A percentile compares a stretch with the other conserved stretches of the same genome.
These are phyloP conservation scores for Novumbra hubbsi DNA, from an alignment of 2,797 vertebrate genomes.

Conservation along the genomic window DNA sequence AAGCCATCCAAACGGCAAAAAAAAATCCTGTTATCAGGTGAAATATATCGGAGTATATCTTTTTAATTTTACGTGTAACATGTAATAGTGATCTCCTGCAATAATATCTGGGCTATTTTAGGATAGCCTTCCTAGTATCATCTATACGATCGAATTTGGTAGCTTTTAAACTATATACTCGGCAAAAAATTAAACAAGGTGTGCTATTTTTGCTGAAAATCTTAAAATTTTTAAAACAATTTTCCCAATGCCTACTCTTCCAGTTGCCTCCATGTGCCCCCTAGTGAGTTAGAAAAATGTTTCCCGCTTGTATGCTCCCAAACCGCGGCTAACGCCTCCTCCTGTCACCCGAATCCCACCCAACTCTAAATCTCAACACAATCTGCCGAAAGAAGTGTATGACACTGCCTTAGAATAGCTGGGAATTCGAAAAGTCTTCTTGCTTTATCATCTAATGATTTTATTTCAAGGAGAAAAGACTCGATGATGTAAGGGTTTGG, in stretches of 20 bases:
- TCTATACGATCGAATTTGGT: not conserved
- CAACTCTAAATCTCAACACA: conserved; percentile 57
- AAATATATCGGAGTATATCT: no score
- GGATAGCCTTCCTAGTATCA: no score
- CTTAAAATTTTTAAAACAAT: not conserved
- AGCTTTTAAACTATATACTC: not conserved
- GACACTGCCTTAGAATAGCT: conserved; percentile 51
- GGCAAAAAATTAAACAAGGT: not conserved
- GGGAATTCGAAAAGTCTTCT: conserved; percentile 47
- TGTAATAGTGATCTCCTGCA: no score
- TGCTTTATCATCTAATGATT: conserved; percentile 30
- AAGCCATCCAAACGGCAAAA: no score
- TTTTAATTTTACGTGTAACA: no score
- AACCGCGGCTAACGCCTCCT: conserved; percentile 82
- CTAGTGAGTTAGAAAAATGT: conserved; percentile 54
- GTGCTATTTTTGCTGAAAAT: not conserved
- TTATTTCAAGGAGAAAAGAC: conserved; percentile 27
- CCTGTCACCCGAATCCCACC: conserved; percentile 49
- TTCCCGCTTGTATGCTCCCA: conserved; percentile 78
- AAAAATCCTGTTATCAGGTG: no score
- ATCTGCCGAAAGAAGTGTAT: conserved; percentile 56
- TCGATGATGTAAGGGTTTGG: not conserved
- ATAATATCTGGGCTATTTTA: no score
- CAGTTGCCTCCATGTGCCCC: conserved; percentile 27
- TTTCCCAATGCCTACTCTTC: not conserved